A percentile compares a stretch with the other conserved stretches of the same genome.
These are phyloP conservation scores for Icerya purchasi DNA, from an alignment of 2,888 invertebrate species.

Conservation along the genomic window DNA sequence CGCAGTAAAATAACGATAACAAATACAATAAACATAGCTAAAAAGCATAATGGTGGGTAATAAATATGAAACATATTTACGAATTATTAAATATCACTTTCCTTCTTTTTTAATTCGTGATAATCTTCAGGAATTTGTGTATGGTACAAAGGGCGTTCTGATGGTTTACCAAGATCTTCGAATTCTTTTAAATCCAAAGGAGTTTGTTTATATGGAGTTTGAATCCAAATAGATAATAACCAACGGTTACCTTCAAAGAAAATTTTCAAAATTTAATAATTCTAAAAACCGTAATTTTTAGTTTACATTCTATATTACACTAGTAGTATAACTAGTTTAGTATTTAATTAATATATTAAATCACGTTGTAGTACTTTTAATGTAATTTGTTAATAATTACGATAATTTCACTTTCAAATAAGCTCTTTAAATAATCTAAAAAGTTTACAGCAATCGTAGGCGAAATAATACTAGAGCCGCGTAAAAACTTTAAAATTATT, in stretches of 20 bases:
- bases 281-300: no score
- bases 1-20: constrained; percentile 54
- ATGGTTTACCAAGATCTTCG: constrained; percentile 23
- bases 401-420: no score
- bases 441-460: no score
- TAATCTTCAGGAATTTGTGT: constrained; percentile 28
- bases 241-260: constrained; percentile 49
- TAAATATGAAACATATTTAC: constrained; percentile 48
- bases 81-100: constrained; percentile 49
- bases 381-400: no score
- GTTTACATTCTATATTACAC: no score
- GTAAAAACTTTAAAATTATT: no score
- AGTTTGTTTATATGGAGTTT: constrained; percentile 61
- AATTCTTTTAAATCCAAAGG: constrained; percentile 58
- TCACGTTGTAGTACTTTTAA: no score
- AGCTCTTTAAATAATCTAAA: no score
- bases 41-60: constrained; percentile 52
- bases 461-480: no score
- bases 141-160: constrained; percentile 20
- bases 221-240: constrained; percentile 63
- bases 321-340: no score
- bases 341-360: no score
- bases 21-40: constrained; percentile 47
- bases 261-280: no score
- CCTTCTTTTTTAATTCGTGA: constrained; percentile 49